Evolutionary conservation across 2,797 vertebrate species (phyloP).

Genomic region (Microcaecilia unicolor): DNA sequence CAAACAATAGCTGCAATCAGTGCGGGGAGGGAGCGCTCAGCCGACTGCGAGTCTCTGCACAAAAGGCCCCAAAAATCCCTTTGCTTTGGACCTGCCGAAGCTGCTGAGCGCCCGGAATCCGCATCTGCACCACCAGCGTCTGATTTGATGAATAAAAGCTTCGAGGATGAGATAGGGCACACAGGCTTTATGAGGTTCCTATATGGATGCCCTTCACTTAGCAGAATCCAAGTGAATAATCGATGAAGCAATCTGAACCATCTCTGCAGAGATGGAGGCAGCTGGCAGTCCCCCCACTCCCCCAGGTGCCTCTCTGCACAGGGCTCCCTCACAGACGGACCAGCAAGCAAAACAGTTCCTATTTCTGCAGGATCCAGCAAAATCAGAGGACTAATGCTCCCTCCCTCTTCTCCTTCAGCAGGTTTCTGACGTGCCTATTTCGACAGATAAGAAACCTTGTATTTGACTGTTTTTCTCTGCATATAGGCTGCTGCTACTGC

Average conservation of each 20-base stretch:
- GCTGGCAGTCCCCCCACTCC: slow-evolving; percentile 51
- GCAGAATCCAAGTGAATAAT: slow-evolving; percentile 59
- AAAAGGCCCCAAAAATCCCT: slow-evolving; percentile 63
- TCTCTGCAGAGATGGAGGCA: slow-evolving; percentile 58
- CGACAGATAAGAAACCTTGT: neutral
- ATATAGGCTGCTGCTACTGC: slow-evolving; percentile 8
- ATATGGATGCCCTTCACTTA: slow-evolving; percentile 48
- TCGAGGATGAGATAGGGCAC: slow-evolving; percentile 2
- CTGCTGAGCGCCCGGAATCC: slow-evolving; percentile 44
- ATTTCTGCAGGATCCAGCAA: slow-evolving; percentile 7
- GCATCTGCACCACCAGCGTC: slow-evolving; percentile 54
- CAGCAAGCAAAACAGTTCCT: too few species aligned
- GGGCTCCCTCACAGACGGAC: slow-evolving; percentile 13
- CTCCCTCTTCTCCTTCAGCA: neutral
- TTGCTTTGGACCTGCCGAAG: slow-evolving; percentile 60
- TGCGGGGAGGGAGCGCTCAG: slow-evolving; percentile 65
- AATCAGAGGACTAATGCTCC: slow-evolving; percentile 9
- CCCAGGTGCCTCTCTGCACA: slow-evolving; percentile 37
- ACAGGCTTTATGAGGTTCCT: slow-evolving; percentile 29
- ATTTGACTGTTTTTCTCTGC: neutral
- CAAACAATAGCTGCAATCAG: slow-evolving; percentile 88
- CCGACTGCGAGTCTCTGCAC: slow-evolving; percentile 53
- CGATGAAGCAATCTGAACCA: slow-evolving; percentile 48
- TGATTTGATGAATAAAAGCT: too few species aligned
- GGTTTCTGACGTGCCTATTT: neutral